Percentiles rank a stretch among this genome's conserved stretches.
These are phyloP conservation scores for Drosophila subsilvestris DNA, from an alignment of 2,888 invertebrate species.

Conservation along the genomic window DNA sequence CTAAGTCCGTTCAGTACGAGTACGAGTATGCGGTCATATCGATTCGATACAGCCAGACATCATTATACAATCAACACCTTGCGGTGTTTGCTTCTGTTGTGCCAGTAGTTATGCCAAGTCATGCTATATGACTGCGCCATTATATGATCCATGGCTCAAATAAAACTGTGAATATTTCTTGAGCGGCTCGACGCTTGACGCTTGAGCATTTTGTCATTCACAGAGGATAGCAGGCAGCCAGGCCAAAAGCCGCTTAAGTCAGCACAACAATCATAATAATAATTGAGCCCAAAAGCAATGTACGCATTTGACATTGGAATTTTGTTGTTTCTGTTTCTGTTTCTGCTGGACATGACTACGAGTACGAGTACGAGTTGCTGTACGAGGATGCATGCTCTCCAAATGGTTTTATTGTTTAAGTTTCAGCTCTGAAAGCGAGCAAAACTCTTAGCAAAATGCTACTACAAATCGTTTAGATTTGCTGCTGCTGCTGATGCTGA, in stretches of 20 bases:
- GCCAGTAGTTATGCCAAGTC: slow-evolving; percentile 46
- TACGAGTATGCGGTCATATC: slow-evolving; percentile 23
- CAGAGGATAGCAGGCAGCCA: slow-evolving; percentile 14
- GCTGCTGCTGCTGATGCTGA: no score
- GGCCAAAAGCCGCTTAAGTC: slow-evolving; percentile 48
- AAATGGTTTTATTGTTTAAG: background rate
- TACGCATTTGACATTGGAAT: slow-evolving; percentile 59
- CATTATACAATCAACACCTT: slow-evolving; percentile 52
- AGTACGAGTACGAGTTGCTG: background rate
- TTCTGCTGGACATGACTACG: slow-evolving; percentile 35
- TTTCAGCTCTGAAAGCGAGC: background rate
- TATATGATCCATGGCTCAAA: slow-evolving; percentile 24
- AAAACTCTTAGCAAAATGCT: slow-evolving; percentile 39
- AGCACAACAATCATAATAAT: slow-evolving; percentile 36
- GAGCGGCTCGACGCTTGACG: slow-evolving; percentile 1
- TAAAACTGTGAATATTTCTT: slow-evolving; percentile 36
- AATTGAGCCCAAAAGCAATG: slow-evolving; percentile 57
- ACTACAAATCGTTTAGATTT: slow-evolving; percentile 13
- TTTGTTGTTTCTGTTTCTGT: slow-evolving; percentile 20
- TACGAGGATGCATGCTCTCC: background rate
- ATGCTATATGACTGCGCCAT: slow-evolving; percentile 37
- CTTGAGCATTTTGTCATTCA: slow-evolving; percentile 29
- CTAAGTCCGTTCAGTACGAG: slow-evolving; percentile 10
- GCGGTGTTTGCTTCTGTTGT: slow-evolving; percentile 49
- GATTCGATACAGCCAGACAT: slow-evolving; percentile 12